These are phyloP conservation scores for Myotis findleyi DNA, from an alignment of 2,797 vertebrate species.

Conservation along the genomic window DNA sequence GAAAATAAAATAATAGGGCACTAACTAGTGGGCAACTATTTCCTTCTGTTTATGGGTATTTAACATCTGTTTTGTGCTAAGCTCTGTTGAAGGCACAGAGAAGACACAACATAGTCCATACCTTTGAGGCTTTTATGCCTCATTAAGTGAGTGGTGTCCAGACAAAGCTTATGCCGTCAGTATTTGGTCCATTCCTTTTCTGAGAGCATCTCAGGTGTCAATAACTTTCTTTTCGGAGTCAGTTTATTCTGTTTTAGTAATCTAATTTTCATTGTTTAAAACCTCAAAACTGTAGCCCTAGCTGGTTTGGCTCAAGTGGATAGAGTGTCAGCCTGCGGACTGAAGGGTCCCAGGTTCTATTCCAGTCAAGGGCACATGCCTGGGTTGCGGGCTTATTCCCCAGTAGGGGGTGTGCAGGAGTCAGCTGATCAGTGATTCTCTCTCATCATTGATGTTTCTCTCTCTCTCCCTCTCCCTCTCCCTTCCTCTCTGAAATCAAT, in stretches of 20 bases:
- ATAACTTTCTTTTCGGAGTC: neutral
- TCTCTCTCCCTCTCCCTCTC: no score
- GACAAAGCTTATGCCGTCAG: neutral
- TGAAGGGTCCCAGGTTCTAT: no score
- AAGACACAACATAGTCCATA: neutral
- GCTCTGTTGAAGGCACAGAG: neutral
- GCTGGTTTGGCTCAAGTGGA: no score
- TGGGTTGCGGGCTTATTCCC: no score
- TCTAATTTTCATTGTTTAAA: neutral
- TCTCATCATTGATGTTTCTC: no score
- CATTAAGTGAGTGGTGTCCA: neutral
- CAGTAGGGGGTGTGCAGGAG: no score
- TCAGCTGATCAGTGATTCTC: no score
- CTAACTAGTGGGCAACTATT: neutral
- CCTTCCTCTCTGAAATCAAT: no score
- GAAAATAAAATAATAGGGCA: neutral
- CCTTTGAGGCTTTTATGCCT: neutral
- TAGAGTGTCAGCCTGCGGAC: no score
- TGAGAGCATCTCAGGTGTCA: constrained; percentile 3
- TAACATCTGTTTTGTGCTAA: neutral
- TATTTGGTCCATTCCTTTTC: neutral
- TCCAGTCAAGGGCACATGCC: no score
- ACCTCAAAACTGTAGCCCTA: no score
- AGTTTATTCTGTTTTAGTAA: neutral
- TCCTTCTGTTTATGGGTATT: neutral